Evolutionary conservation across 2,113 vertebrate genomes (phyloP).

Genomic region (Salminus brasiliensis): DNA sequence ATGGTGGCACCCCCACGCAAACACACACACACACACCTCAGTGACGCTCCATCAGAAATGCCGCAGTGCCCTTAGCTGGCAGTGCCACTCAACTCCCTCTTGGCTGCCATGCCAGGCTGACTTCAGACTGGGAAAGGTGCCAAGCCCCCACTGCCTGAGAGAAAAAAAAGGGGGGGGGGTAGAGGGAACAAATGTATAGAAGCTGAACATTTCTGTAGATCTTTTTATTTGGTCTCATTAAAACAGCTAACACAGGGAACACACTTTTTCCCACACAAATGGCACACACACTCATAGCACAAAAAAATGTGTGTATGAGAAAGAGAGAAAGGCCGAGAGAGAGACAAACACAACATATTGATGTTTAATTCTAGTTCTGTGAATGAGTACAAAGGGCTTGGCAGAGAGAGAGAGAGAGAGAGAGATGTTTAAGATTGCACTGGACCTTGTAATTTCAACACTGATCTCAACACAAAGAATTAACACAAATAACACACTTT

Average conservation of each 20-base stretch:
- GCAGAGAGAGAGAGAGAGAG: background rate
- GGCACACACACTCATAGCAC: background rate
- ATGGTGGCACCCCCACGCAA: conserved; percentile 2
- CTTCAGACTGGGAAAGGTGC: conserved; percentile 50
- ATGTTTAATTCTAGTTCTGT: too few relatives aligned
- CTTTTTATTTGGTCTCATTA: conserved; percentile 12
- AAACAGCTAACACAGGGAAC: background rate
- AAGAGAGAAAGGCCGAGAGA: background rate
- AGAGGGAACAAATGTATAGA: conserved; percentile 12
- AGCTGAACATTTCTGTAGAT: conserved; percentile 5
- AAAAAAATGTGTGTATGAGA: background rate
- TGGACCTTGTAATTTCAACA: background rate
- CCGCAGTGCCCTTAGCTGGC: conserved; percentile 59
- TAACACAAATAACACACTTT: too few relatives aligned
- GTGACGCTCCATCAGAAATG: conserved; percentile 52
- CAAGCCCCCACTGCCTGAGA: conserved; percentile 26
- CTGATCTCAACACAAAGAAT: background rate
- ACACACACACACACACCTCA: conserved; percentile 17
- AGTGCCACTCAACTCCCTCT: conserved; percentile 55
- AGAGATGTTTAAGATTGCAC: background rate
- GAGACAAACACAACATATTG: too few relatives aligned
- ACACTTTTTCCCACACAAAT: background rate
- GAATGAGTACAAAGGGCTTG: too few relatives aligned
- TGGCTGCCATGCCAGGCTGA: conserved; percentile 52
- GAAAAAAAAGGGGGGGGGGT: background rate